Base-by-base conservation (phyloP, 92 coral and sea anemone genomes). In the Chrysogorgia sp. region DNA sequence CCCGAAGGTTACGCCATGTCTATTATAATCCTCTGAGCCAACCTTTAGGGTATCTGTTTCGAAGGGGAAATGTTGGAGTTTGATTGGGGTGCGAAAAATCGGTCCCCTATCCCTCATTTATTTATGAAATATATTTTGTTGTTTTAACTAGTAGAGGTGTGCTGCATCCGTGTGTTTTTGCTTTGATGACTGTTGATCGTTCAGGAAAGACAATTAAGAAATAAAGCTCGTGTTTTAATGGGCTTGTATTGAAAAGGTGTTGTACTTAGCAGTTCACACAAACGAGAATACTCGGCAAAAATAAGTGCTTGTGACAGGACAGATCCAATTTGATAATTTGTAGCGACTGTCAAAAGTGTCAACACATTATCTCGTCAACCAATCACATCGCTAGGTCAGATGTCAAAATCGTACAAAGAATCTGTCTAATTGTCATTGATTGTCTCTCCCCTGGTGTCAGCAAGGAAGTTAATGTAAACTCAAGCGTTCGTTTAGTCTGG, bases 351-450 rank as follows among this genome's bases (percentile, higher is more conserved):
- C 96, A 90, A 72, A 82, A 90, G 90, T 92, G 99, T 96, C 99
- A 96, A 90, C 99, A 96, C 99, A 96, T 96, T 96, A 86, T 89
- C 81, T 50, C 90, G 81, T 90, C 84, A 85, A 86, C 99, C 99
- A 96, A 96, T 96, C 90, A 96, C 92, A 84, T 85, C 89, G 88
- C 96, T 87, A 85, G 87, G 76, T 87, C 96, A 87, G 88, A 92
- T 96, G 99, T 96, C 99, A 96, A 85, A 77, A 83, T 83, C 74
- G 87, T 93, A 96, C 92, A 85, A 92, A 84, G 90, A 92, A 93
- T 92, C 99, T 88, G 96, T 91, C 90, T 96, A 96, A 96, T 96
- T 96, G 99, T 93, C 92, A 88, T 83, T 92, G 99, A 93, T 93
- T 93, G 98, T 91, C 99, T 90, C 85, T 87, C 92, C 94, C 96